Evolutionary conservation across 2,797 vertebrate species (phyloP).

Genomic region (Oryzias dopingdopingensis): DNA sequence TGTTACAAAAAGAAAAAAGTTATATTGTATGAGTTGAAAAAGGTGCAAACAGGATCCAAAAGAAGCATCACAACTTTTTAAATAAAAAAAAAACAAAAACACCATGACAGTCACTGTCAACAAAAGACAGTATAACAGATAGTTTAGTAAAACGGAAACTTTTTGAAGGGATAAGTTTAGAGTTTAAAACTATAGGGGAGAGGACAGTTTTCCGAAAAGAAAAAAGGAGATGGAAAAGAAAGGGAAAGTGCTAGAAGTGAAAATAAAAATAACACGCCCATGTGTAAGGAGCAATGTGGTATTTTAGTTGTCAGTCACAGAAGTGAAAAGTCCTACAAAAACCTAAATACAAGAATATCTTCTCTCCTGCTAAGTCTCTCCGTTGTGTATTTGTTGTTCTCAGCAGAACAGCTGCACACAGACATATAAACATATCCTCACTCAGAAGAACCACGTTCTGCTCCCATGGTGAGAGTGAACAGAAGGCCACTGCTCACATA

Average conservation of each 20-base stretch:
- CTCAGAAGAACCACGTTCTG: conserved; percentile 40
- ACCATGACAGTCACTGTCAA: too few species aligned
- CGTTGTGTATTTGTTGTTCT: conserved; percentile 42
- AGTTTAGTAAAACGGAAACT: too few species aligned
- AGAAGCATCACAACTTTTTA: too few species aligned
- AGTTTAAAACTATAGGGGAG: too few species aligned
- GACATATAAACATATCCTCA: conserved; percentile 22
- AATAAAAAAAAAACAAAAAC: too few species aligned
- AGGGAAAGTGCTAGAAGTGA: conserved; percentile 6
- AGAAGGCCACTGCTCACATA: conserved; percentile 47
- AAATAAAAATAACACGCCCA: conserved; percentile 54
- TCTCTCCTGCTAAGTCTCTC: conserved; percentile 49
- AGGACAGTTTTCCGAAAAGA: conserved; percentile 8
- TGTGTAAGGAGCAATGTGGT: conserved; percentile 45
- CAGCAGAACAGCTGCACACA: conserved; percentile 10
- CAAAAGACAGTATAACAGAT: too few species aligned
- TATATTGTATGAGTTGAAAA: too few species aligned
- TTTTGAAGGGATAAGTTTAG: too few species aligned
- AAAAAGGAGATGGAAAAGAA: conserved; percentile 1
- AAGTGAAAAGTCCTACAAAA: conserved; percentile 43
- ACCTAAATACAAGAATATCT: conserved; percentile 42
- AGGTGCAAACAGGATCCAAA: too few species aligned
- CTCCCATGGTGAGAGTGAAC: conserved; percentile 56
- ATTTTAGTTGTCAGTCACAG: conserved; percentile 59
- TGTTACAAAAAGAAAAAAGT: too few species aligned